phyloP scores from a whole-genome alignment of 2,113 vertebrate species.

The Gulo gulo region DNA sequence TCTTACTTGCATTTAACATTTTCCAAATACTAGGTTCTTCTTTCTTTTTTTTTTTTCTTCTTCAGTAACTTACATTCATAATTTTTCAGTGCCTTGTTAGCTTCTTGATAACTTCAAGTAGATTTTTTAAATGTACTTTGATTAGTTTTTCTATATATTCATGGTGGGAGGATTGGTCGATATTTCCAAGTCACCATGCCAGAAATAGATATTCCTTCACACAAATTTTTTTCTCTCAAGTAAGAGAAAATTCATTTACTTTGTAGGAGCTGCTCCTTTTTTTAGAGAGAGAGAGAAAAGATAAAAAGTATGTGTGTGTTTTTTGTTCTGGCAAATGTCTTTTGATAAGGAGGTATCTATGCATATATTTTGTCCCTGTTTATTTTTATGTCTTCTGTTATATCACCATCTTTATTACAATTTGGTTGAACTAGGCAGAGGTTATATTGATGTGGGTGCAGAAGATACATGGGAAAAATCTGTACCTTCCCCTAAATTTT shows the following conservation, averaged over 20 bases:
- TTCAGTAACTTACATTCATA: neutral
- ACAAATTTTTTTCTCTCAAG: neutral
- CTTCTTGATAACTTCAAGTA: neutral
- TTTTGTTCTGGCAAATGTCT: neutral
- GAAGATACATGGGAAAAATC: neutral
- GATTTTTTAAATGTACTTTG: neutral
- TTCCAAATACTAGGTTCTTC: neutral
- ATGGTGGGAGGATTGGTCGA: neutral
- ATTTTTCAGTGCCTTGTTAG: neutral
- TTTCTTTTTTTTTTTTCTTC: neutral
- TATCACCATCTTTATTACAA: neutral
- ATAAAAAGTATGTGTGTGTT: neutral
- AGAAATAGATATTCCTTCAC: neutral
- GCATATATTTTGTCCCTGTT: neutral
- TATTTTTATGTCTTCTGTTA: neutral
- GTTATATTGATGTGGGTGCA: neutral
- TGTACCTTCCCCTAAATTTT: neutral
- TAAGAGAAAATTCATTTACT: neutral
- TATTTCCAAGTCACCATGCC: neutral
- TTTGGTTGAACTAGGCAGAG: neutral
- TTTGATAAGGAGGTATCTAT: neutral
- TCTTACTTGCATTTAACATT: neutral
- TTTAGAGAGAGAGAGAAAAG: neutral
- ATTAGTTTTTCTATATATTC: neutral
- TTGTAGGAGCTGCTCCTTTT: neutral